These are phyloP conservation scores for Cyanoliseus patagonus DNA, from an alignment of 2,113 vertebrate genomes.

Conservation along the genomic window DNA sequence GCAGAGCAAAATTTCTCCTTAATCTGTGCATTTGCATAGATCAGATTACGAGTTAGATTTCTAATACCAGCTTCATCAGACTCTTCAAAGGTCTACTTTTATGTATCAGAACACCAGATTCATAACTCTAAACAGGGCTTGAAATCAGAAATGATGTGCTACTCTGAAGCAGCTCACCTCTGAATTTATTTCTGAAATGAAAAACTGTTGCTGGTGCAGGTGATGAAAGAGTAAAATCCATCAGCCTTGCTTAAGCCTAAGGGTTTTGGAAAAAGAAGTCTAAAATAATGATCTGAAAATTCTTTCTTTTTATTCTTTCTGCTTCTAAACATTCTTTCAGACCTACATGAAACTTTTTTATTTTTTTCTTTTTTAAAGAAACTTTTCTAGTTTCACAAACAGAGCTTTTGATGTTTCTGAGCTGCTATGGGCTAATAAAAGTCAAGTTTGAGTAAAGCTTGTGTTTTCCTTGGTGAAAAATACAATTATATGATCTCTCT, in stretches of 20 bases:
- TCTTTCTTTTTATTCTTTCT: background rate
- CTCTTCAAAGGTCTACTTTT: background rate
- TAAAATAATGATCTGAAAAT: background rate
- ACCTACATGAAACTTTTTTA: background rate
- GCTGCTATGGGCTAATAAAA: conserved; percentile 6
- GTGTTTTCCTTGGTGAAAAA: background rate
- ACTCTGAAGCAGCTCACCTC: background rate
- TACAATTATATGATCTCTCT: background rate
- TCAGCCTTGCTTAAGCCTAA: background rate
- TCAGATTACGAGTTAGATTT: background rate
- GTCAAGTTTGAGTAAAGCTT: conserved; percentile 1
- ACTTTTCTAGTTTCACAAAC: background rate
- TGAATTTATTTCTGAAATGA: background rate
- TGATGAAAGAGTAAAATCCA: background rate
- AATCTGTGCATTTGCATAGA: conserved; percentile 8
- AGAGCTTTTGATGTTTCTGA: conserved; percentile 18
- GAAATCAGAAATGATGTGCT: background rate
- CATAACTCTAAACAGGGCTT: background rate
- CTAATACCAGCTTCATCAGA: background rate
- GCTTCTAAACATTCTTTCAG: background rate
- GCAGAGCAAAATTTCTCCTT: background rate
- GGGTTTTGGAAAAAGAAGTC: background rate
- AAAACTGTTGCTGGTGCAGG: background rate
- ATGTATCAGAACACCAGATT: background rate
- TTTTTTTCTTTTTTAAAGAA: background rate